Evolutionary conservation across 2,113 vertebrate genomes (phyloP).

Genomic region (Pipra filicauda): DNA sequence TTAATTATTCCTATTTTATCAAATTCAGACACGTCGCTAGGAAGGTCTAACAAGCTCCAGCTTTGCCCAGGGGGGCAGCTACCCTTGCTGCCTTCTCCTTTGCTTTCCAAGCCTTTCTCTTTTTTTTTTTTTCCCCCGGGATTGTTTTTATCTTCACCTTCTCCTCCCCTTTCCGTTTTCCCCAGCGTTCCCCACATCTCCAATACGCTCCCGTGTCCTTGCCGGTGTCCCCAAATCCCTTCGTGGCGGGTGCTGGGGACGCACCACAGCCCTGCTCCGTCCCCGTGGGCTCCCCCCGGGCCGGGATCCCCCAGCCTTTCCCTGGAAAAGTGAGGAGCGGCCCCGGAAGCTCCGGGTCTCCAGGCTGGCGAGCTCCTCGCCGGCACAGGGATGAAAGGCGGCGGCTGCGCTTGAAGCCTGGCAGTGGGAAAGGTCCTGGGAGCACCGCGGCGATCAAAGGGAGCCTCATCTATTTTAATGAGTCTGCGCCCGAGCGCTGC

Average conservation of each 20-base stretch:
- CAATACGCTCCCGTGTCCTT: rapidly evolving
- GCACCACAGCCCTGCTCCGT: rapidly evolving
- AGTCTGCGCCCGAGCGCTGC: background rate
- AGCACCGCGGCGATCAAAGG: conserved; percentile 32
- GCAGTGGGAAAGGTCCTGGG: background rate
- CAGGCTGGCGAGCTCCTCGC: background rate
- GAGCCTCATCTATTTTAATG: conserved; percentile 11
- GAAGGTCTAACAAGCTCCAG: background rate
- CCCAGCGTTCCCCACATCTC: background rate
- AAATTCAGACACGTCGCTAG: background rate
- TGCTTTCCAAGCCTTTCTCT: background rate
- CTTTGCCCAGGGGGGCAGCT: background rate
- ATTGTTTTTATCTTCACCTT: conserved; percentile 1
- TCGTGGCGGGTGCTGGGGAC: rapidly evolving
- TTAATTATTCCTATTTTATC: background rate
- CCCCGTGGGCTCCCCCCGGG: rapidly evolving
- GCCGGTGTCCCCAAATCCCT: rapidly evolving
- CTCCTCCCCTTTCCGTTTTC: background rate
- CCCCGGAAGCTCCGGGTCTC: background rate
- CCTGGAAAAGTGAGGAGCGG: background rate
- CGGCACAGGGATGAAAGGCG: background rate
- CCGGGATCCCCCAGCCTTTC: background rate
- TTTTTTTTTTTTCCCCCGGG: background rate
- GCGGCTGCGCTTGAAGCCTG: background rate
- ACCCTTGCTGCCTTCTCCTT: background rate